phyloP scores from a whole-genome alignment of 2,888 invertebrate genomes.

The Syrphus vitripennis region DNA sequence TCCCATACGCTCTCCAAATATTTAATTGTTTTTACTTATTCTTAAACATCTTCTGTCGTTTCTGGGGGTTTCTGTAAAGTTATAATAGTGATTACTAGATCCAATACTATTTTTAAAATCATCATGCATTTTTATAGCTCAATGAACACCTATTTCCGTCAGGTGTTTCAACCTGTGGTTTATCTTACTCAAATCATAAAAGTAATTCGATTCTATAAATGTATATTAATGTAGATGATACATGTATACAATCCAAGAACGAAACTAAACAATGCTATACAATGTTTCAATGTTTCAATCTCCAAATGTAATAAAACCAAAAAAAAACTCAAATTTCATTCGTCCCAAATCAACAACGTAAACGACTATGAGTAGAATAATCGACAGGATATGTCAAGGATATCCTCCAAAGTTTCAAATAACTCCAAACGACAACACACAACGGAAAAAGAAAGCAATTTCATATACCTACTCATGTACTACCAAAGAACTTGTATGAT shows the following conservation, averaged over 20 bases:
- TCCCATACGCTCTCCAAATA: no score
- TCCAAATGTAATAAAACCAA: constrained; percentile 9
- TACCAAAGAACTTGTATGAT: constrained; percentile 47
- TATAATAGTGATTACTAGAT: no score
- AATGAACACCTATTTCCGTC: constrained; percentile 2
- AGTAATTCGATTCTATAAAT: constrained; percentile 37
- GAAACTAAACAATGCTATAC: constrained; percentile 38
- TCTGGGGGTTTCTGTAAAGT: no score
- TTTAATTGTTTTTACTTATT: no score
- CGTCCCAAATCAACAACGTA: background rate
- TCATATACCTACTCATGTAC: constrained; percentile 58
- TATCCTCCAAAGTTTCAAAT: constrained; percentile 77
- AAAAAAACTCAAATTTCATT: constrained; percentile 59
- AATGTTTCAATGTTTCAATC: constrained; percentile 55
- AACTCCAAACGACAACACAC: constrained; percentile 67
- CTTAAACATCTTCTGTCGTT: no score
- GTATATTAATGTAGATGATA: no score
- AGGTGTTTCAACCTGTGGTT: background rate
- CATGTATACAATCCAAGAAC: background rate
- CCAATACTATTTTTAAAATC: background rate
- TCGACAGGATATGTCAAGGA: constrained; percentile 81
- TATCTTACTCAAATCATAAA: background rate
- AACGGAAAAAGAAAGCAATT: constrained; percentile 69
- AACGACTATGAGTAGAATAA: constrained; percentile 50
- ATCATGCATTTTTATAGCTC: background rate